Conservation (phyloP, 2,888 invertebrate genomes). For the Phalera bucephala region DNA sequence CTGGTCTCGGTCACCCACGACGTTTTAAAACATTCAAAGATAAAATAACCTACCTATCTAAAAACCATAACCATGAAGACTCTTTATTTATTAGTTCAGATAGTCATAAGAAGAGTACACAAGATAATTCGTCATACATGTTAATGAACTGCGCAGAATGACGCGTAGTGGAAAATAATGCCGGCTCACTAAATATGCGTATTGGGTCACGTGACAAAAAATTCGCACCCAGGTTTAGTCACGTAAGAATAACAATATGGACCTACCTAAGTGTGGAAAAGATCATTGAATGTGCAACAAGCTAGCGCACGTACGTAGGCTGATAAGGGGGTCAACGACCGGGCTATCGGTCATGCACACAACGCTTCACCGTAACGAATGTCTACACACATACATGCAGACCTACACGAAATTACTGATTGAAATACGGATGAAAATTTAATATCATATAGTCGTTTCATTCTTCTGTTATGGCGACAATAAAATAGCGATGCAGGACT, state of each 20-base stretch:
- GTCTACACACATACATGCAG: slow-evolving; percentile 17
- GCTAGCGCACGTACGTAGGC: slow-evolving; percentile 36
- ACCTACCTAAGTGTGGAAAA: slow-evolving; percentile 11
- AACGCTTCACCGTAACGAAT: slow-evolving; percentile 26
- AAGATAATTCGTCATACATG: too few relatives aligned
- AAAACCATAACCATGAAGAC: too few relatives aligned
- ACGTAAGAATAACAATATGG: slow-evolving; percentile 3
- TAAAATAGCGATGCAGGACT: too few relatives aligned
- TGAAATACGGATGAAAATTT: slow-evolving; percentile 34
- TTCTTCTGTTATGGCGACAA: too few relatives aligned
- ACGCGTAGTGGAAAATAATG: too few relatives aligned
- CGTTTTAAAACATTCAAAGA: too few relatives aligned
- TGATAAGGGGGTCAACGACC: slow-evolving; percentile 60
- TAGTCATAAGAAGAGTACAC: too few relatives aligned
- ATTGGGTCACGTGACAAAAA: slow-evolving; percentile 9
- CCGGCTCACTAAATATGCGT: slow-evolving; percentile 3
- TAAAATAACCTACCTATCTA: too few relatives aligned
- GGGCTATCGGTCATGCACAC: slow-evolving; percentile 65
- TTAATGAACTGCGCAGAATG: background rate
- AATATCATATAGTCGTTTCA: slow-evolving; percentile 10
- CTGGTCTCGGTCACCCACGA: too few relatives aligned
- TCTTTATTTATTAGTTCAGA: too few relatives aligned
- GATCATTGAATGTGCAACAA: slow-evolving; percentile 27
- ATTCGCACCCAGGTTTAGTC: slow-evolving; percentile 1
- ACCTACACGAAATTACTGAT: slow-evolving; percentile 20